Percentiles rank a stretch among this genome's conserved stretches.
Evolutionary conservation across 2,888 invertebrate species (phyloP).

Genomic region (Coenonympha glycerion): DNA sequence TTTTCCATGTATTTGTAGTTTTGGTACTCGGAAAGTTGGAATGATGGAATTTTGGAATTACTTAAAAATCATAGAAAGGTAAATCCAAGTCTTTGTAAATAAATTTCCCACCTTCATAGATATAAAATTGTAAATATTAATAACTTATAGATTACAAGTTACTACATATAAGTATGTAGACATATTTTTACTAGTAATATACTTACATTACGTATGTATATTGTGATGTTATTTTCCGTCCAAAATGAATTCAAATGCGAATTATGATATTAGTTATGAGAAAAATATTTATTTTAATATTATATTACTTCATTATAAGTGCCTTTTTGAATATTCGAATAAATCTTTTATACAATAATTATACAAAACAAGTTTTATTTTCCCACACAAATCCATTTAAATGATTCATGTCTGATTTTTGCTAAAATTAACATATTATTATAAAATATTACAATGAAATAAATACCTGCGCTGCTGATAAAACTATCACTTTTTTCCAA

Average conservation of each 20-base stretch:
- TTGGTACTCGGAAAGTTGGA: too few species aligned
- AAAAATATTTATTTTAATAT: conserved; percentile 33
- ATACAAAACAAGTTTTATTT: conserved; percentile 27
- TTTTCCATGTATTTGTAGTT: too few species aligned
- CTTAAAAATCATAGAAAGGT: background rate
- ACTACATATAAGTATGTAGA: conserved; percentile 61
- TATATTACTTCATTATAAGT: conserved; percentile 33
- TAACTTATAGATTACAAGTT: conserved; percentile 18
- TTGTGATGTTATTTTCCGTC: conserved; percentile 60
- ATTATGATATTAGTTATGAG: conserved; percentile 38
- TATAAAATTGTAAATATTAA: conserved; percentile 27
- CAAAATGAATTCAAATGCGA: conserved; percentile 46
- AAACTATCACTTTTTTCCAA: too few species aligned
- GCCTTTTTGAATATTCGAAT: conserved; percentile 43
- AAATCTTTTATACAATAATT: conserved; percentile 31
- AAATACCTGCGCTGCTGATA: too few species aligned
- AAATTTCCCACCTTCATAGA: conserved; percentile 28
- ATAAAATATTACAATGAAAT: background rate
- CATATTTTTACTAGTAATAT: conserved; percentile 25
- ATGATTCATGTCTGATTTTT: background rate
- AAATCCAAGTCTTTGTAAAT: conserved; percentile 24
- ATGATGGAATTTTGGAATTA: background rate
- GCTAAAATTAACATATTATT: background rate
- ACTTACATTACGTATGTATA: conserved; percentile 63
- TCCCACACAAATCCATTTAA: background rate